Evolutionary conservation across 2,113 vertebrate species (phyloP), one percentile per base, ranked within the genome.

Genomic region (Tylochromis polylepis): DNA sequence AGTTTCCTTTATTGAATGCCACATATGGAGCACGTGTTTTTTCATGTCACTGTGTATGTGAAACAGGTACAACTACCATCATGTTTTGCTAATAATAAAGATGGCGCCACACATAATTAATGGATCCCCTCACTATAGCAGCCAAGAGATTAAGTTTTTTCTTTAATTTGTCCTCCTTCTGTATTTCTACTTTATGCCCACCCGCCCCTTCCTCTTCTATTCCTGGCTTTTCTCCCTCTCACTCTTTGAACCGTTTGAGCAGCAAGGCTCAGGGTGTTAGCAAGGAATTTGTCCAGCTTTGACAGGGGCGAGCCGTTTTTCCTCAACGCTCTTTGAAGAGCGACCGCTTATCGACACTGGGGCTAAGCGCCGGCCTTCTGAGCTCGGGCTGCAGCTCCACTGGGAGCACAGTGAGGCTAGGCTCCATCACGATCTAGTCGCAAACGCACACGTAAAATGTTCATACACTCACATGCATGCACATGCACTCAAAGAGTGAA

Each of bases 261-360:
- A 93, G 86, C 82, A 36, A 85, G 87, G 90, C 94, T 96, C 91
- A 92, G 94, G 91, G 94, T 91, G 95, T 94, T 96, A 95, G 91
- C 90, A 62, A 90, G 93, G 94, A 95, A 95, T 96, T 96, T 96
- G 93, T 96, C 95, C 89, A 49, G 92, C 95, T 96, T 95, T 95
- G 94, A 96, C 94, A 95, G 91, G 93, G 89, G 93, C 91, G 92
- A 94, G 94, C 82, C 92, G 90, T 93, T 95, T 95, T 94, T 90
- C 88, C 88, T 83, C 90, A 57, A 81, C 56, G 46, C 93, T 87
- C 95, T 96, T 96, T 96, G 94, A 96, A 95, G 93, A 91, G 86
- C 72, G 85, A 43, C 90, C 83, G 85, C 95, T 96, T 96, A 96
- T 96, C 95, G 91, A 96, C 95, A 89, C 86, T 87, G 55, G 91